Conservation (phyloP, 2,888 invertebrate species). For the Drosophila helvetica region DNA sequence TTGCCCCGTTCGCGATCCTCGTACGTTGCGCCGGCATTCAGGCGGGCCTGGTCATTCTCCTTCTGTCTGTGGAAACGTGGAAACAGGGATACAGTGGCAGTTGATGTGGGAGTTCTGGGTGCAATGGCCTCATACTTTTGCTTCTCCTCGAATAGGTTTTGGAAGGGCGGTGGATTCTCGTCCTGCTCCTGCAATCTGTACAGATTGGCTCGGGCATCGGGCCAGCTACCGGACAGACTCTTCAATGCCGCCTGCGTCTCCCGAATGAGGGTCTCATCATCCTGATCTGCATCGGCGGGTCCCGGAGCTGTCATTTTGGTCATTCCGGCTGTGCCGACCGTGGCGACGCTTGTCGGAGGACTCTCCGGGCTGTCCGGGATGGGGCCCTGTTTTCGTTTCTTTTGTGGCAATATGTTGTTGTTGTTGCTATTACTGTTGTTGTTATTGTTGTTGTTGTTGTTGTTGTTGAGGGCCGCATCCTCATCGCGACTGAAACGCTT, state of each 20-base stretch:
- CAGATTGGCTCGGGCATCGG: conserved; percentile 87
- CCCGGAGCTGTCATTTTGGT: conserved; percentile 18
- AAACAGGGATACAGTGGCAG: conserved; percentile 82
- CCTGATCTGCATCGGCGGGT: conserved; percentile 85
- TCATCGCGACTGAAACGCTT: conserved; percentile 83
- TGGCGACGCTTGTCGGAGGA: conserved; percentile 22
- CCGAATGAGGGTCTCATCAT: conserved; percentile 92
- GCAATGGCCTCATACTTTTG: conserved; percentile 84
- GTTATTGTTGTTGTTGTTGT: conserved; percentile 40
- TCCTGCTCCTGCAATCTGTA: conserved; percentile 89
- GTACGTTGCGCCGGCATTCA: conserved; percentile 70
- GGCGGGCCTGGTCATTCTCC: conserved; percentile 83
- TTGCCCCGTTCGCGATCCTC: conserved; percentile 19
- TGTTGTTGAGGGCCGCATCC: conserved; percentile 70
- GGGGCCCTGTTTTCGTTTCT: conserved; percentile 78
- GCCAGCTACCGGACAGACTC: conserved; percentile 94
- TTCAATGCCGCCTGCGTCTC: conserved; percentile 95
- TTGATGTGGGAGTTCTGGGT: conserved; percentile 16
- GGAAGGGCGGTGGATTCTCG: conserved; percentile 91
- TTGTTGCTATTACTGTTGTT: conserved; percentile 54
- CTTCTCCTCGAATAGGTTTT: conserved; percentile 93
- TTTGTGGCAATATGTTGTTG: conserved; percentile 78
- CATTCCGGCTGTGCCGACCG: conserved; percentile 6
- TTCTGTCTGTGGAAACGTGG: conserved; percentile 84
- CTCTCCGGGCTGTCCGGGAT: conserved; percentile 39